Base-by-base conservation (phyloP, 2,113 vertebrate genomes). In the Notothenia rossii region DNA sequence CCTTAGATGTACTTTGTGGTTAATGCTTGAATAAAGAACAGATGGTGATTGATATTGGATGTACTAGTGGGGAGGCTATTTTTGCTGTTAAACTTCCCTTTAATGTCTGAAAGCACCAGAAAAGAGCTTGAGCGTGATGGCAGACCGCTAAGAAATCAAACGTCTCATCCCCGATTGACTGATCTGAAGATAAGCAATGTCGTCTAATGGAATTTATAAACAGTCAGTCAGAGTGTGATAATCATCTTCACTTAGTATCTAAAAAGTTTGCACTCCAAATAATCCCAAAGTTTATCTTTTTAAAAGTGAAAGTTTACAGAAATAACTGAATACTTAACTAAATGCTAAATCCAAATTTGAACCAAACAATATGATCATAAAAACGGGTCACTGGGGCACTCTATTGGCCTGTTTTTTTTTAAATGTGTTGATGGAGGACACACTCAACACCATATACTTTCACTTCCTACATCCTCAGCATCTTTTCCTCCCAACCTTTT, bases 311-410 rank as follows among this genome's bases (percentile, higher is more conserved):
- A 22, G 58, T 50, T 40, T 73, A 55, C 40, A 33, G 22, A 72
- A 46, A 79, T 10, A 51, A 77, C 75, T 20, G 76, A 80, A 76
- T 85, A 62, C 43, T 22, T 67, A 40, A 81, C 53, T 22, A 22
- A 33, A 73, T 3, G 10, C 45, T 12, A 9, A 36, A 55, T 54
- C 7, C 43, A 63, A 0, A 68, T 33, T 36, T 64, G 2, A 67
- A 20, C 8, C 36, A 12, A 29, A 1, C 45, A 51, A 55, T n/a
- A 17, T 51, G 58, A 77, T 76, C 33, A 48, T 1, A 71, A 46
- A 22, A 7, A n/a, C 18, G 29, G 3, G 29, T 29, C 29, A 29
- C 29, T 29, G 29, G 3, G 29, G 29, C 29, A 29, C 3, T 29
- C 29, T 4, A 29, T 29, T 0, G 25, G 2, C 25, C 25, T 25